Evolutionary conservation across 1,140 invertebrate genomes (phyloP), one percentile per base, ranked within the genome.

Genomic region (Bombus superbus): DNA sequence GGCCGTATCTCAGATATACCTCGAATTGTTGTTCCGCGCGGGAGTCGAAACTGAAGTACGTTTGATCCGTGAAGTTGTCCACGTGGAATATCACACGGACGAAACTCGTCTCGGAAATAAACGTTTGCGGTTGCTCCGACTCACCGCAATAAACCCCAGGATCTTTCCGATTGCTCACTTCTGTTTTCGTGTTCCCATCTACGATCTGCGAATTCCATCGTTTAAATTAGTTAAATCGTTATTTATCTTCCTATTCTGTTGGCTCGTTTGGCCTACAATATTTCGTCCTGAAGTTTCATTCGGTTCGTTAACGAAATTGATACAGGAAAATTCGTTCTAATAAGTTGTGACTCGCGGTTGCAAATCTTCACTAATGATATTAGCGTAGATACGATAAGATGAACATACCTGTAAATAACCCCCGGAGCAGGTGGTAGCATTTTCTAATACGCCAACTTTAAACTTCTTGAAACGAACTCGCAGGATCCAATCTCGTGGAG

Each of bases 101-200:
- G 94, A 98, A 98, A 92, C 97, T 98, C 22, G 98, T 99, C 95
- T 99, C 98, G 25, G 98, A 98, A 92, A 99, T 98, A 95, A 98
- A 99, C 10, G 98, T 98, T 94, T 98, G 98, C 0, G 98, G 98
- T 90, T 98, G 98, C 91, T 99, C 98, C 28, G 97, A 98, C 93
- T 99, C 98, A 0, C 98, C 98, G 94, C 98, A 99, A 93, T 98
- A 99, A 81, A 98, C 97, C 8, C 98, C 98, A 0, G 97, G 97
- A 86, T 98, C 97, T 88, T 98, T 97, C 66, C 98, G 96, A 94
- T 98, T 98, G 78, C 97, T 98, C 15, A 98, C 97, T 92, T 97
- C 97, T 15, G 98, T 98, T 92, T 98, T 98, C 9, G 97, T 97
- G 93, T 98, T 98, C 28, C 97, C 97, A 90, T 98, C 97, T 18